Base-by-base conservation (phyloP, 1,140 invertebrate species). In the Palaemon carinicauda region DNA sequence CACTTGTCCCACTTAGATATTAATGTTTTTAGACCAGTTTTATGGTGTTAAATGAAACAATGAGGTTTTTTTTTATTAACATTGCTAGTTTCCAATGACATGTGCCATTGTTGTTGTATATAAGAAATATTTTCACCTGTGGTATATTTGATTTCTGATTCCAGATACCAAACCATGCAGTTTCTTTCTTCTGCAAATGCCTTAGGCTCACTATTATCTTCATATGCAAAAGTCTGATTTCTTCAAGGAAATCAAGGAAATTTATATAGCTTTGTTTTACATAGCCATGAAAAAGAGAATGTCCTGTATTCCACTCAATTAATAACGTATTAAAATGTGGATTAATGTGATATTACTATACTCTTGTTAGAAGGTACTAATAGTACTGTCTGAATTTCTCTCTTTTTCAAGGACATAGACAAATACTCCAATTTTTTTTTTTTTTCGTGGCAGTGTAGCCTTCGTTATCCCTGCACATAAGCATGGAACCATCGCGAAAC, bases 401-500 rank as follows among this genome's bases (percentile, higher is more conserved):
- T 80, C 84, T 86, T 86, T 86, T 80, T 86, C 84, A 80, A 85
- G 83, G 75, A 79, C 83, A 51, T 74, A 52, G 50, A 29, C 33
- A 69, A 41, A 85, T 79, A 85, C 79, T 79, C 54, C 79, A 41
- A 75, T 69, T 85, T 71, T 17, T 24, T 27, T 56, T 86, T 80
- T 51, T 69, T 69, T 41, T 41, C 33, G 41, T 41, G 41, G 29
- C 29, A 73, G n/a, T 73, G 33, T 75, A 75, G 80, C 85, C 80
- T 60, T 81, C 85, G 54, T 75, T 82, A 87, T 87, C 85, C 85
- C 80, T 87, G 85, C 85, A 81, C 85, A 81, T 82, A 80, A 87
- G 85, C 85, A 87, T 87, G 85, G 85, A 87, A 87, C 85, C 85
- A 87, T 87, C 85, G 85, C 85, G 73, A 87, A 87, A 81, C 80